Evolutionary conservation across 2,113 vertebrate species (phyloP), one percentile per base, ranked within the genome.

Genomic region (Butorides virescens): DNA sequence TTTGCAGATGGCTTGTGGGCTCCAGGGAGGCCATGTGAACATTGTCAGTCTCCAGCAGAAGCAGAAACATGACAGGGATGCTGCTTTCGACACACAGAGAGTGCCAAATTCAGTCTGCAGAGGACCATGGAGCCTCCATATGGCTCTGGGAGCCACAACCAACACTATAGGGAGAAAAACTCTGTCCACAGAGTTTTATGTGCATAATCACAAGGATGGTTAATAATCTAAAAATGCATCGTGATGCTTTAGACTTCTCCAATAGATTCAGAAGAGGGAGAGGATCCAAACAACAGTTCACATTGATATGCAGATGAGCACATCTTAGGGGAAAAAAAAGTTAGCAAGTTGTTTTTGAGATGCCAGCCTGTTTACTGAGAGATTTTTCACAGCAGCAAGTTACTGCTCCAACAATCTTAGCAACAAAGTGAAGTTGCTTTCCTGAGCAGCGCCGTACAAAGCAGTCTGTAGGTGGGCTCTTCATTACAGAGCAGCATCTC

Each of bases 1-100:
- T 86, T 84, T 92, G 63, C 95, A 96, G 88, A 90, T 95, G 86
- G 61, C 30, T 46, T 50, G 20, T 63, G 55, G 74, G 74, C 89
- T 90, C 89, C 63, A 59, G 87, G 78, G 92, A 94, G n/a, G 32
- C 44, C 76, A 68, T 2, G 7, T 76, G 53, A 81, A 76, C 39
- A 50, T 20, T 89, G 29, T 21, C 70, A 61, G 36, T 39, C 39
- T 56, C 71, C 5, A 5, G 39, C 27, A 91, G 65, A 89, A 36
- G 42, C 66, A 65, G 22, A 68, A 81, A 50, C 32, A 20, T n/a
- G 23, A 73, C 53, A 65, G 37, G 10, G 26, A 68, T 59, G 13
- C 36, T 86, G 77, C 16, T 95, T 86, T 67, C 12, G 3, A 83
- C 52, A 76, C 27, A 25, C 32, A 49, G 56, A 75, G 23, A 2